A percentile compares a stretch with the other conserved stretches of the same genome.
phyloP scores from a whole-genome alignment of 2,797 vertebrate species.

The Spea hammondii region DNA sequence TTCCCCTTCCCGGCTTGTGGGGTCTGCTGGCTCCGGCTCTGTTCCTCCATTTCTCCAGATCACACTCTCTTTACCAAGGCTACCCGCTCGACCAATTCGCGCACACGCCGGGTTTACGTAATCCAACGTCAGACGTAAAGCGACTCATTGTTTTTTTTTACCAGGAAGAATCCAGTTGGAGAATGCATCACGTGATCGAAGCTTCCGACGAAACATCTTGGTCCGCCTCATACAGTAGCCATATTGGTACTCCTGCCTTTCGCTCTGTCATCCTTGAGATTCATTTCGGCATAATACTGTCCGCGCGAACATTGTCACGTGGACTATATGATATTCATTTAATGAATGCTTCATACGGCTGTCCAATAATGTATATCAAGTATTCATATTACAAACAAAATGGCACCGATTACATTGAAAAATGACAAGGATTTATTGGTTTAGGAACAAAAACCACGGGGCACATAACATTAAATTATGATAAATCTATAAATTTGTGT shows the following conservation, averaged over 20 bases:
- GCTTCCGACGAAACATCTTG: background rate
- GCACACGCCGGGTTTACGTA: background rate
- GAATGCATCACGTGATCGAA: background rate
- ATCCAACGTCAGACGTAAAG: background rate
- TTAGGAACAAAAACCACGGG: too few relatives aligned
- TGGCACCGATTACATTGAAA: too few relatives aligned
- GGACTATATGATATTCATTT: too few relatives aligned
- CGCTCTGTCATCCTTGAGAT: background rate
- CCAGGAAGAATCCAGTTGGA: background rate
- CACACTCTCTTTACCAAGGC: background rate
- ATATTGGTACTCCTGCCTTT: background rate
- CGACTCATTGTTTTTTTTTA: background rate
- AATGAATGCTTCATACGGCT: too few relatives aligned
- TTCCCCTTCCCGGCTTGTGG: conserved; percentile 37
- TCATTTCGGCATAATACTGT: too few relatives aligned
- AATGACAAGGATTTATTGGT: too few relatives aligned
- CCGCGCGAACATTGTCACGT: too few relatives aligned
- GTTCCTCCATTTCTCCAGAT: conserved; percentile 36
- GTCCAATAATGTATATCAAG: too few relatives aligned
- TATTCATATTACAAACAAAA: too few relatives aligned
- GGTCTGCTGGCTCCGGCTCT: conserved; percentile 37
- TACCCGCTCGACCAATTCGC: background rate
- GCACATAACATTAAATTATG: too few relatives aligned
- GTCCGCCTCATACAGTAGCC: background rate
- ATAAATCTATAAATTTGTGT: too few relatives aligned